These are phyloP conservation scores for Germaria angustata DNA, from an alignment of 2,888 invertebrate genomes.

Conservation along the genomic window DNA sequence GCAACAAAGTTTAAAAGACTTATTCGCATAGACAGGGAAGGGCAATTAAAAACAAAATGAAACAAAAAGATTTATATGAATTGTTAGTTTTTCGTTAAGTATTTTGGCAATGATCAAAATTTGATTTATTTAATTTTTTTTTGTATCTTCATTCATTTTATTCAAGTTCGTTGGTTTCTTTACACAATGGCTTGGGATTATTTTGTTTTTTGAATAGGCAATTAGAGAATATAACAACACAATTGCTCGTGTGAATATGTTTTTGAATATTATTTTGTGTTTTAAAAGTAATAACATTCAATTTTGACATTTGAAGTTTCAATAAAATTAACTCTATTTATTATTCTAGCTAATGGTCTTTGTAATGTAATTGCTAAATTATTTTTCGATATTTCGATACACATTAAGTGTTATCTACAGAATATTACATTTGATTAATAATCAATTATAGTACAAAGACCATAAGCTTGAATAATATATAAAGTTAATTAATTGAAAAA, in stretches of 20 bases:
- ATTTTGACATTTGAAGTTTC: no score
- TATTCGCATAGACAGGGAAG: not conserved
- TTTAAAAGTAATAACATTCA: no score
- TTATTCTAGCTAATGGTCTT: no score
- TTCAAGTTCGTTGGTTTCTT: conserved; percentile 50
- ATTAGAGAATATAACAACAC: not conserved
- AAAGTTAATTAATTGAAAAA: no score
- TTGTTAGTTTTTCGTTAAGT: conserved; percentile 29
- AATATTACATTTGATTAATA: no score
- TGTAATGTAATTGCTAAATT: no score
- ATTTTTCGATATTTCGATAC: no score
- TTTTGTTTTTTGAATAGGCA: not conserved
- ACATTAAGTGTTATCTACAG: no score
- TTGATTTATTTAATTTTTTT: not conserved
- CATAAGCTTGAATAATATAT: no score
- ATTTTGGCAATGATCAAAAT: conserved; percentile 32
- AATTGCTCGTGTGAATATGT: conserved; percentile 11
- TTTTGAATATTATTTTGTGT: not conserved
- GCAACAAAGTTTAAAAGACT: conserved; percentile 6
- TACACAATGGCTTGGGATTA: not conserved
- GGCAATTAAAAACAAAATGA: conserved; percentile 16
- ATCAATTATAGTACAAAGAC: no score
- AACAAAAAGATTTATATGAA: conserved; percentile 22
- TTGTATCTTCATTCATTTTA: not conserved
- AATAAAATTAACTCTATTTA: no score